Conservation (phyloP, 2,113 vertebrate species). For the Antechinus flavipes region DNA sequence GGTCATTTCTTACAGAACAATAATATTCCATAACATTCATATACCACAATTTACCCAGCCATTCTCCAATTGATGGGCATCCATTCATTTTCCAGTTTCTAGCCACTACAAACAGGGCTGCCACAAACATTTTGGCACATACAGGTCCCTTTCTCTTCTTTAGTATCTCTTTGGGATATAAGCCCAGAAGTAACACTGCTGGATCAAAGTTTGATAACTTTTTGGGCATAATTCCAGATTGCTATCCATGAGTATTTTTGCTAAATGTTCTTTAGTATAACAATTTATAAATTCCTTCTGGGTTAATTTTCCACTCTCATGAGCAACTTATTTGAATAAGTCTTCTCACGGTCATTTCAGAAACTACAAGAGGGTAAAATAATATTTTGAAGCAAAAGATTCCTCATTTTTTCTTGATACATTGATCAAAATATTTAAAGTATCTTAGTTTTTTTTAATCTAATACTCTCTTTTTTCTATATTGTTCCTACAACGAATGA, state of each 20-base stretch:
- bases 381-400: neutral
- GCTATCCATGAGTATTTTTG: neutral
- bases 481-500: neutral
- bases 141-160: no score
- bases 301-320: neutral
- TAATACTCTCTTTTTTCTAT: neutral
- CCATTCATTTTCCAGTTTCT: no score
- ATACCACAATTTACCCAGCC: no score
- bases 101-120: no score
- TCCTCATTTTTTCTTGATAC: neutral
- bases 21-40: no score
- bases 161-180: no score
- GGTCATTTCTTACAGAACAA: no score
- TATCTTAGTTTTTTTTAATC: neutral
- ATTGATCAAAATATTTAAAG: neutral
- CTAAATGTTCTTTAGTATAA: neutral
- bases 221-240: no score
- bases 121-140: no score
- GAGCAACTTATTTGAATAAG: neutral
- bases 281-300: neutral
- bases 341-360: neutral
- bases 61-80: no score
- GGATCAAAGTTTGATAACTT: no score
- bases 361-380: neutral
- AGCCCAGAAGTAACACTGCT: no score